A percentile compares a stretch with the other conserved stretches of the same genome.
Evolutionary conservation across 2,888 invertebrate genomes (phyloP).

Genomic region (Uropetala carovei): DNA sequence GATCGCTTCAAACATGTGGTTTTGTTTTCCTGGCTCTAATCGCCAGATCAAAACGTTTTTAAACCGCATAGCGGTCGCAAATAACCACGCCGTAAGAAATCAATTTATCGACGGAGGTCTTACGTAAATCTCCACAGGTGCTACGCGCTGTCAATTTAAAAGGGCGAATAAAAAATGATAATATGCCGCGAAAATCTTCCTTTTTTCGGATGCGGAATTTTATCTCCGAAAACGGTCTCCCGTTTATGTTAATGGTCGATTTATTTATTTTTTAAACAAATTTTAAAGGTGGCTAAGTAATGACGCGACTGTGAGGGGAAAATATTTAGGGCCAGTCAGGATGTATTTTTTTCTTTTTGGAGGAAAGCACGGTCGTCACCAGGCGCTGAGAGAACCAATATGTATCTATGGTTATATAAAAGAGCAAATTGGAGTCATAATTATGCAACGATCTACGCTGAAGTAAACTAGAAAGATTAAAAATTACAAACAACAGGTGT

Average conservation of each 20-base stretch:
- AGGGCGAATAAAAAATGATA: neutral
- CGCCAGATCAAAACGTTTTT: neutral
- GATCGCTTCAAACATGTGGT: neutral
- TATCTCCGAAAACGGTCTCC: neutral
- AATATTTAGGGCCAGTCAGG: no score
- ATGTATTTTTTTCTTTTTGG: no score
- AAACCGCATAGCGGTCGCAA: neutral
- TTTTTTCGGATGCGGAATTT: neutral
- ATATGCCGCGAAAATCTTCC: neutral
- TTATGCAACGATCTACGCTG: no score
- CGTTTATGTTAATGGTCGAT: neutral
- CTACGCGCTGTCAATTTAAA: neutral
- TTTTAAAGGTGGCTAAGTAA: neutral
- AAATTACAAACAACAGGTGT: no score
- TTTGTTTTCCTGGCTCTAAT: neutral
- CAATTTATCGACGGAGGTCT: neutral
- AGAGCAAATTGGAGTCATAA: no score
- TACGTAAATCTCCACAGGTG: no score
- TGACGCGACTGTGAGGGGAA: no score
- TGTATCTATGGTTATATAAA: no score
- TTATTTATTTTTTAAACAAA: neutral
- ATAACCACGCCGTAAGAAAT: neutral
- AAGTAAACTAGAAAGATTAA: no score
- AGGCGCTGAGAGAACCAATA: no score
- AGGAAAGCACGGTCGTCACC: no score